Conservation (phyloP, 2,113 vertebrate genomes). For the Electrona antarctica region DNA sequence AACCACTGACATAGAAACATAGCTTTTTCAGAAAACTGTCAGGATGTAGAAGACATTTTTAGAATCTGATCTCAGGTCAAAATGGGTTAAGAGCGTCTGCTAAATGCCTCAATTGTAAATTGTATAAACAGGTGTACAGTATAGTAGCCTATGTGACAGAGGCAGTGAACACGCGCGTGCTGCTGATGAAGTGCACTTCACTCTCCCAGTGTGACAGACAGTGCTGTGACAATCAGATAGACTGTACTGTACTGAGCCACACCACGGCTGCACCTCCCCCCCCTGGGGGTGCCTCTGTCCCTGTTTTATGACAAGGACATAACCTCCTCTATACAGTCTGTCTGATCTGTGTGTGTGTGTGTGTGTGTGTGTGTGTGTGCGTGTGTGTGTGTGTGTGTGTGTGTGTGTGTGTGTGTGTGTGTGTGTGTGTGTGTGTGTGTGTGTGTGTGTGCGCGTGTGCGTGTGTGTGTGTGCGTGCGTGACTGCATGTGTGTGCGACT, state of each 20-base stretch:
- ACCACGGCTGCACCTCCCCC: conserved; percentile 26
- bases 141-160: not conserved
- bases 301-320: conserved; percentile 58
- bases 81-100: no score
- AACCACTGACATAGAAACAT: no score
- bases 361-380: conserved; percentile 7
- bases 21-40: no score
- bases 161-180: conserved; percentile 43
- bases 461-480: conserved; percentile 5
- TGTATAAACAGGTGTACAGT: conserved; percentile 21
- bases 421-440: conserved; percentile 9
- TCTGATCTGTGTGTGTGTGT: conserved; percentile 5
- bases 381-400: conserved; percentile 8
- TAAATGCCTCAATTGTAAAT: not conserved
- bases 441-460: conserved; percentile 8
- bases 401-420: conserved; percentile 10
- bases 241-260: conserved; percentile 6
- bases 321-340: conserved; percentile 31
- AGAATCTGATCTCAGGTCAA: no score
- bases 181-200: conserved; percentile 50
- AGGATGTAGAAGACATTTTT: no score
- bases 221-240: conserved; percentile 62
- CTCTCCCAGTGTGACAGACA: conserved; percentile 65
- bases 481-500: no score
- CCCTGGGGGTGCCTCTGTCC: conserved; percentile 38